Evolutionary conservation across 1,140 invertebrate genomes (phyloP).

Genomic region (Drosophila melanica): DNA sequence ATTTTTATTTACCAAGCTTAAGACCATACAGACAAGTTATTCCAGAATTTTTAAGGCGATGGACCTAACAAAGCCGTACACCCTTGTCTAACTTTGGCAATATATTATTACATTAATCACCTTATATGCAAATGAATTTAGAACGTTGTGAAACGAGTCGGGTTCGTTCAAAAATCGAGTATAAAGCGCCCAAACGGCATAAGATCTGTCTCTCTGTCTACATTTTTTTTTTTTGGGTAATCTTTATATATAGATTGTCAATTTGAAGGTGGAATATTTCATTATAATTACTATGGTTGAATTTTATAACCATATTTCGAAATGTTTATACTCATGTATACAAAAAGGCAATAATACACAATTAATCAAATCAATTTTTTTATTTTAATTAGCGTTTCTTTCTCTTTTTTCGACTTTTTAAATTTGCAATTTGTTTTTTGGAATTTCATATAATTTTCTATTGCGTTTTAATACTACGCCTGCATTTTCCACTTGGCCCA

Average conservation of each 20-base stretch:
- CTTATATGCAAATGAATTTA: conserved; percentile 41
- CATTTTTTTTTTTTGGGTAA: conserved; percentile 7
- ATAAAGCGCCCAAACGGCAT: neutral
- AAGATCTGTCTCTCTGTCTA: neutral
- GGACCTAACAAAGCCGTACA: conserved; percentile 11
- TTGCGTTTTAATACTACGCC: too few species aligned
- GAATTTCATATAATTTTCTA: too few species aligned
- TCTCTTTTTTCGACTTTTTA: too few species aligned
- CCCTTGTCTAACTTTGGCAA: conserved; percentile 7
- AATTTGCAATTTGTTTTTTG: too few species aligned
- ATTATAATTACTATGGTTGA: neutral
- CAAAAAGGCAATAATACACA: too few species aligned
- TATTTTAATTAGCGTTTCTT: too few species aligned
- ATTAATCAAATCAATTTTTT: too few species aligned
- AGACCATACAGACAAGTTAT: conserved; percentile 27
- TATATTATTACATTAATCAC: conserved; percentile 42
- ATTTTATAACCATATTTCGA: too few species aligned
- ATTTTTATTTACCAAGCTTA: neutral
- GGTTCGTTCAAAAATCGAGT: conserved; percentile 14
- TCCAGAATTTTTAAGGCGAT: conserved; percentile 21
- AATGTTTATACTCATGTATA: too few species aligned
- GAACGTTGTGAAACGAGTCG: conserved; percentile 24
- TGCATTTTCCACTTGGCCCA: too few species aligned
- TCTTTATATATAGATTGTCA: conserved; percentile 23
- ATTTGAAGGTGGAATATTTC: conserved; percentile 1